phyloP scores from a whole-genome alignment of 2,888 invertebrate species.

The Gerris lacustris region DNA sequence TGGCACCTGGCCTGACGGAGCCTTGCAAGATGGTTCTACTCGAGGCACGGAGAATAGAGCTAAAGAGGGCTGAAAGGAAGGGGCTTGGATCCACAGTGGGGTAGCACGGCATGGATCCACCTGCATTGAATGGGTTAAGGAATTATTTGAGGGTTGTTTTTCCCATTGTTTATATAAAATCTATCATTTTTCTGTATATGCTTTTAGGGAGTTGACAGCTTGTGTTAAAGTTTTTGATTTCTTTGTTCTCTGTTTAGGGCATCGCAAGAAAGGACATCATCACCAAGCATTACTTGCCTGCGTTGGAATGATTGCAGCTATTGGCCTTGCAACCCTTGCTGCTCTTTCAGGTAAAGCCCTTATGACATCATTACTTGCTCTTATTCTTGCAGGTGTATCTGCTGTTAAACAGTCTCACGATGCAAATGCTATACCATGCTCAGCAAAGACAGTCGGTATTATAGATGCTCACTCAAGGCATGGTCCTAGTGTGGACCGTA shows the following conservation, averaged over 20 bases:
- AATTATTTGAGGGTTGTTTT: too few relatives aligned
- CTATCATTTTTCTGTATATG: too few relatives aligned
- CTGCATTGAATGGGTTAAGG: too few relatives aligned
- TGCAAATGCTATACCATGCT: not conserved
- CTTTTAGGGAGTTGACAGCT: too few relatives aligned
- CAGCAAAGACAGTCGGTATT: not conserved
- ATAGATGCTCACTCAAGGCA: not conserved
- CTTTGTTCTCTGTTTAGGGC: constrained; percentile 2
- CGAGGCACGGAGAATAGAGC: too few relatives aligned
- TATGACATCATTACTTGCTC: constrained; percentile 68
- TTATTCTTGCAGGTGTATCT: constrained; percentile 62
- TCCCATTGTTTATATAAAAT: too few relatives aligned
- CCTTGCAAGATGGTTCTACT: too few relatives aligned
- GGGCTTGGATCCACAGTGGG: too few relatives aligned
- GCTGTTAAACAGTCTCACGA: constrained; percentile 15
- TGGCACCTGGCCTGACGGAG: too few relatives aligned
- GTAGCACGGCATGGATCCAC: too few relatives aligned
- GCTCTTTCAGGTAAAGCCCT: constrained; percentile 72
- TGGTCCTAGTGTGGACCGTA: not conserved
- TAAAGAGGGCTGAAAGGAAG: too few relatives aligned
- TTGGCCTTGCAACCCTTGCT: constrained; percentile 69
- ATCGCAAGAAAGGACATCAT: constrained; percentile 19
- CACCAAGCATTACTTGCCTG: constrained; percentile 26
- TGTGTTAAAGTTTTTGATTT: too few relatives aligned
- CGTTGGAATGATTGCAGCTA: constrained; percentile 60